Evolutionary conservation across 2,888 invertebrate species (phyloP).

Genomic region (Eulithis testata): DNA sequence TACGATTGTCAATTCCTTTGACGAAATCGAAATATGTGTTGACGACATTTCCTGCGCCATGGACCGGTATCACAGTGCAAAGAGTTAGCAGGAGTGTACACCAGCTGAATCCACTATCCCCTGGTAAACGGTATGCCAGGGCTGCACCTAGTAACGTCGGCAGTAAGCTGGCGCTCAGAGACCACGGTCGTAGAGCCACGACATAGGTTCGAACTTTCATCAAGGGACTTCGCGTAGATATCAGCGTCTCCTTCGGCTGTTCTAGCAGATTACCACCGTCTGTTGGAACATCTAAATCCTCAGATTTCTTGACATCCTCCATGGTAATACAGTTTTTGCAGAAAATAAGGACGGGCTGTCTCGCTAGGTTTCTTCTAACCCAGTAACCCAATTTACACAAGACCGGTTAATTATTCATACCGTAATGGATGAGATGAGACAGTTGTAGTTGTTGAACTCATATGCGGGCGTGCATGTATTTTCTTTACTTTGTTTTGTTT

Average conservation of each 20-base stretch:
- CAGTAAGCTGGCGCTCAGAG: conserved; percentile 94
- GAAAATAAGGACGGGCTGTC: neutral
- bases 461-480: too few relatives aligned
- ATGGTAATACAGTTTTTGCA: conserved; percentile 36
- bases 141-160: conserved; percentile 96
- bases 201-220: conserved; percentile 96
- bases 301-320: conserved; percentile 56
- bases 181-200: conserved; percentile 96
- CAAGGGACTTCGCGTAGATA: conserved; percentile 80
- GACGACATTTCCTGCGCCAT: conserved; percentile 98
- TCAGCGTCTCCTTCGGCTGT: conserved; percentile 70
- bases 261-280: conserved; percentile 77
- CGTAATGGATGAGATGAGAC: too few relatives aligned
- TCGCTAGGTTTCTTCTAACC: too few relatives aligned
- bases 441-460: too few relatives aligned
- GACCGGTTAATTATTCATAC: too few relatives aligned
- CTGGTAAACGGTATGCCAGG: conserved; percentile 93
- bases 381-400: too few relatives aligned
- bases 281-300: conserved; percentile 65
- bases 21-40: conserved; percentile 98
- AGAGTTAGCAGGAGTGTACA: conserved; percentile 91
- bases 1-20: conserved; percentile 96
- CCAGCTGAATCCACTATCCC: conserved; percentile 90
- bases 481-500: too few relatives aligned
- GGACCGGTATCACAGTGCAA: conserved; percentile 95